Conservation (phyloP, 2,888 invertebrate genomes). For the Ophioninae sp. region DNA sequence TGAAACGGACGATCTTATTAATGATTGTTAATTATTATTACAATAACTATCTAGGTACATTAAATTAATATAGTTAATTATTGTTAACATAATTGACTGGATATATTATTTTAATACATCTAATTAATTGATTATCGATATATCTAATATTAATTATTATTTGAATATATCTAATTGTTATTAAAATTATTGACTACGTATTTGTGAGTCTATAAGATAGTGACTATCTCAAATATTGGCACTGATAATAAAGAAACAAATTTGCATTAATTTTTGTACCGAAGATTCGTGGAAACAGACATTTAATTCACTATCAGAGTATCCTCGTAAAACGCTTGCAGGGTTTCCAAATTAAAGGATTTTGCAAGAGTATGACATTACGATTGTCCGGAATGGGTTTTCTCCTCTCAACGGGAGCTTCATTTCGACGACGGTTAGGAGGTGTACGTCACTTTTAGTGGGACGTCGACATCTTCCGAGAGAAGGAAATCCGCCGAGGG, state of each 20-base stretch:
- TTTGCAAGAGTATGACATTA: constrained; percentile 10
- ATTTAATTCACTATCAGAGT: neutral
- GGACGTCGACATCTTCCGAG: neutral
- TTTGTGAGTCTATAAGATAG: no score
- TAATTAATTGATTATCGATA: no score
- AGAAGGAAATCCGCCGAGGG: neutral
- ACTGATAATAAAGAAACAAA: neutral
- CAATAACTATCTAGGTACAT: no score
- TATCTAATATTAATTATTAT: no score
- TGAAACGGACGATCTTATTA: no score
- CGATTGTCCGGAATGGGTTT: constrained; percentile 7
- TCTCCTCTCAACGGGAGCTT: neutral
- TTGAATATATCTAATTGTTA: no score
- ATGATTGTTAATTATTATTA: no score
- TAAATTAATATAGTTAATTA: no score
- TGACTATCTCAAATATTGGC: neutral
- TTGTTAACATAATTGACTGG: no score
- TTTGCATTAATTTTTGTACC: neutral
- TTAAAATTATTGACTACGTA: no score
- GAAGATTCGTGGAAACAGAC: neutral
- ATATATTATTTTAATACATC: no score
- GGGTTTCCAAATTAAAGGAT: neutral
- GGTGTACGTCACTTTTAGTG: constrained; percentile 35
- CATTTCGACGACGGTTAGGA: constrained; percentile 24
- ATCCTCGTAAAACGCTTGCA: neutral